Evolutionary conservation across 2,888 invertebrate genomes (phyloP), one percentile per base, ranked within the genome.

Genomic region (Dasysyrphus albostriatus): DNA sequence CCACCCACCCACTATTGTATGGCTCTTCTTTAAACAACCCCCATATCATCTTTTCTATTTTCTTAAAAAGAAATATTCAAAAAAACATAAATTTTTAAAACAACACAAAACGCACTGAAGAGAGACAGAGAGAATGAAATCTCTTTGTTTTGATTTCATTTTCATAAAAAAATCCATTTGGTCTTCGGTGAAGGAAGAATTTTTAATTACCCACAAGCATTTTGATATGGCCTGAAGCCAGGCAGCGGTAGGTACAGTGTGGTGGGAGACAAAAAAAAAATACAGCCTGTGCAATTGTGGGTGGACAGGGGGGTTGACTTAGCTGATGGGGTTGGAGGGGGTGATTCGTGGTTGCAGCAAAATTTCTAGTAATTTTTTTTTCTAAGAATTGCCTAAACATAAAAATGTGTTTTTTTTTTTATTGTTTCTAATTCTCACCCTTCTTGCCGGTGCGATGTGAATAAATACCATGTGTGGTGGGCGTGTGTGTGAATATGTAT

Each of bases 121-220:
- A 39, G 32, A 65, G 12, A 37, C 5, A 32, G 74, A 51, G 24
- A 24, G 24, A 24, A 24, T 24, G 24, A 24, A 24, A 69, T 61
- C 56, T 63, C 61, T 74, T 78, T 87, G 75, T 83, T 87, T 83
- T 83, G 82, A 85, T 85, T 85, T 85, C 73, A 82, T 82, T 81
- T 82, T 74, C 34, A 59, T 76, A 32, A n/a, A 29, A 24, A 44
- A 63, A 19, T 37, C 70, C 76, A 51, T 73, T 54, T 54, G 54
- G 54, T 54, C 54, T 32, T 32, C 32, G 24, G 37, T 19, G 56
- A 78, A 74, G 70, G 82, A 74, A 70, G 82, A 78, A 83, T 83
- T 82, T 82, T 87, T 87, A 77, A 87, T 87, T 87, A 87, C 78
- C 78, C 82, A 49, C 77, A 74, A 81, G 85, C 77, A 85, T 73